Conservation (phyloP, 1,140 invertebrate genomes). For the Holotrichia oblita region DNA sequence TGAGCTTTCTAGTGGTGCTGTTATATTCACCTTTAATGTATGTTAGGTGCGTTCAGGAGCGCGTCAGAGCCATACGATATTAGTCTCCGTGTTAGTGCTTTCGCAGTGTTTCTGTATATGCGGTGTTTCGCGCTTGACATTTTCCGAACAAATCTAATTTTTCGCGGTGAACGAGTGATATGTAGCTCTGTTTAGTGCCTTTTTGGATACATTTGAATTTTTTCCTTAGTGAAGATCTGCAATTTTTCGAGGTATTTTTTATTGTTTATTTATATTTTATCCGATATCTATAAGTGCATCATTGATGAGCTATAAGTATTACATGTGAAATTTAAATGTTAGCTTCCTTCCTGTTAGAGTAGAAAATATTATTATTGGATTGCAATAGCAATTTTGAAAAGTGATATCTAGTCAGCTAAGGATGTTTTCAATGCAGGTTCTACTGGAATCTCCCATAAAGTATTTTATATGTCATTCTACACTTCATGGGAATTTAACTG, state of each 20-base stretch:
- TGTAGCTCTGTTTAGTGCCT: background rate
- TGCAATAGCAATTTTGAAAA: too few relatives aligned
- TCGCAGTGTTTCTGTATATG: background rate
- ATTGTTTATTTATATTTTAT: background rate
- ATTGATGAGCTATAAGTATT: too few relatives aligned
- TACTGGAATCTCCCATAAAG: too few relatives aligned
- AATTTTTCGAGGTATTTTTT: conserved; percentile 9
- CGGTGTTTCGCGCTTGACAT: background rate
- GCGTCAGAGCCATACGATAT: background rate
- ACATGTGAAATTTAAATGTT: too few relatives aligned
- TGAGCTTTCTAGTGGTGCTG: conserved; percentile 16
- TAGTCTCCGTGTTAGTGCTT: conserved; percentile 1
- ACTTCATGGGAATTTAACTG: background rate
- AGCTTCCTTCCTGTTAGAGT: too few relatives aligned
- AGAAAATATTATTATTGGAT: too few relatives aligned
- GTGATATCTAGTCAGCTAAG: too few relatives aligned
- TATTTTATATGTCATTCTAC: too few relatives aligned
- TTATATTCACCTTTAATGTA: background rate
- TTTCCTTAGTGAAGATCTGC: background rate
- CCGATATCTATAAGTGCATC: too few relatives aligned
- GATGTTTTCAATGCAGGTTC: too few relatives aligned
- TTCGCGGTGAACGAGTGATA: background rate
- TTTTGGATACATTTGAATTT: conserved; percentile 25
- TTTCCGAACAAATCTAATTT: background rate
- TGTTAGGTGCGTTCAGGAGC: background rate